A percentile compares a stretch with the other conserved stretches of the same genome.
Conservation (phyloP, 2,888 invertebrate genomes). For the Chymomyza procnemis region DNA sequence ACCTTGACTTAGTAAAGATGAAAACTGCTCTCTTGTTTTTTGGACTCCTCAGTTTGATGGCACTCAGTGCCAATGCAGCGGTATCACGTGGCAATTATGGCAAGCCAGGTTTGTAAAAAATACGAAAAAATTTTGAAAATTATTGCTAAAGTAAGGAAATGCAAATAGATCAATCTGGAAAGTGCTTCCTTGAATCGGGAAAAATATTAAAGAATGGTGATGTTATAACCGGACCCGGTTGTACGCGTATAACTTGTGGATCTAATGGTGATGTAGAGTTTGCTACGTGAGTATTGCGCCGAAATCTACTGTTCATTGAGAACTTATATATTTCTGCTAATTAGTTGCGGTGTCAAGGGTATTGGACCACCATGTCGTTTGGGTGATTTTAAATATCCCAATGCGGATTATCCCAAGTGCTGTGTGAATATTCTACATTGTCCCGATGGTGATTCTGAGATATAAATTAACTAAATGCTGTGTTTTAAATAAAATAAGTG, state of each 20-base stretch:
- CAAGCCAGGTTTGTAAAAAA: slow-evolving; percentile 1
- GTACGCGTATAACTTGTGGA: slow-evolving; percentile 30
- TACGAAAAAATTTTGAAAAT: neutral
- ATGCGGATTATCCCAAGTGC: slow-evolving; percentile 30
- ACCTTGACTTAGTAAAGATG: slow-evolving; percentile 12
- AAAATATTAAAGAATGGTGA: slow-evolving; percentile 35
- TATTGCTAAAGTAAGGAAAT: neutral
- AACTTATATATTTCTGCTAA: neutral
- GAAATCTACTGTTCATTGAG: neutral
- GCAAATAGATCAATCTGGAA: slow-evolving; percentile 43
- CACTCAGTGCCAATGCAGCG: neutral
- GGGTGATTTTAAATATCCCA: slow-evolving; percentile 27
- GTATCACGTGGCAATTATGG: neutral
- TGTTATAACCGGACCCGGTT: slow-evolving; percentile 19
- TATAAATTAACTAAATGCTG: neutral
- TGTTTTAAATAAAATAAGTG: neutral
- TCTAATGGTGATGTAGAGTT: slow-evolving; percentile 18
- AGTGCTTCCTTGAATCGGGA: slow-evolving; percentile 38
- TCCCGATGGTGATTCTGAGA: slow-evolving; percentile 4
- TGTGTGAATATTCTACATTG: slow-evolving; percentile 19
- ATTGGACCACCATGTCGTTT: slow-evolving; percentile 14
- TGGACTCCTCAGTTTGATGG: slow-evolving; percentile 14
- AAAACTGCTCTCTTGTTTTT: neutral
- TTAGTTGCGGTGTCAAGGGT: slow-evolving; percentile 30
- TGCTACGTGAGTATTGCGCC: slow-evolving; percentile 19